phyloP scores from a whole-genome alignment of 2,888 invertebrate genomes.

The Aphidius colemani region DNA sequence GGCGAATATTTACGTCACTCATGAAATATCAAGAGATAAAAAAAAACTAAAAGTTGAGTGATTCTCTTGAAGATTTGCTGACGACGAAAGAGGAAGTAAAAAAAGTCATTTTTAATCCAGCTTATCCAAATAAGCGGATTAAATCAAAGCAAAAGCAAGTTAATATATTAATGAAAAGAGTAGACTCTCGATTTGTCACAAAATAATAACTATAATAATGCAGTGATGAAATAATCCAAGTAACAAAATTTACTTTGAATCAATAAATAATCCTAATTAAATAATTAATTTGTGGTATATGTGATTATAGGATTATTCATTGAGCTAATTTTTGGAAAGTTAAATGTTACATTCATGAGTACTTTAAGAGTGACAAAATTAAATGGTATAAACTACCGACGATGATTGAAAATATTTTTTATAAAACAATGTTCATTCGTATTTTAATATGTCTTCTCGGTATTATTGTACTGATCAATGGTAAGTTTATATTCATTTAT shows the following conservation, averaged over 20 bases:
- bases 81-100: constrained; percentile 58
- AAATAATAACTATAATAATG: too few species aligned
- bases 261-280: constrained; percentile 6
- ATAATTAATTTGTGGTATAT: constrained; percentile 15
- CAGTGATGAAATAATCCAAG: constrained; percentile 30
- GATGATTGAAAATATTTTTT: too few species aligned
- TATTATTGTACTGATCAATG: constrained; percentile 47
- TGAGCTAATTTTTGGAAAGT: constrained; percentile 28
- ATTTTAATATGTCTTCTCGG: constrained; percentile 40
- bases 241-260: constrained; percentile 28
- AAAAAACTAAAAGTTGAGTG: constrained; percentile 13
- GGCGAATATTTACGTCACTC: background rate
- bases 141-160: background rate
- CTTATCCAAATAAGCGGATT: constrained; percentile 30
- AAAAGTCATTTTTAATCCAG: background rate
- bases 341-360: constrained; percentile 20
- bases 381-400: too few species aligned
- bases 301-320: constrained; percentile 27
- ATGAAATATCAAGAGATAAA: constrained; percentile 57
- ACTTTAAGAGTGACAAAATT: constrained; percentile 11
- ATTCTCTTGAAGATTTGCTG: constrained; percentile 23
- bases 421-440: constrained; percentile 15
- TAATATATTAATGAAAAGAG: background rate
- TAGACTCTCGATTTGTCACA: background rate
- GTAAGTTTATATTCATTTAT: constrained; percentile 40